These are phyloP conservation scores for Idaea biselata DNA, from an alignment of 2,888 invertebrate genomes.

Conservation along the genomic window DNA sequence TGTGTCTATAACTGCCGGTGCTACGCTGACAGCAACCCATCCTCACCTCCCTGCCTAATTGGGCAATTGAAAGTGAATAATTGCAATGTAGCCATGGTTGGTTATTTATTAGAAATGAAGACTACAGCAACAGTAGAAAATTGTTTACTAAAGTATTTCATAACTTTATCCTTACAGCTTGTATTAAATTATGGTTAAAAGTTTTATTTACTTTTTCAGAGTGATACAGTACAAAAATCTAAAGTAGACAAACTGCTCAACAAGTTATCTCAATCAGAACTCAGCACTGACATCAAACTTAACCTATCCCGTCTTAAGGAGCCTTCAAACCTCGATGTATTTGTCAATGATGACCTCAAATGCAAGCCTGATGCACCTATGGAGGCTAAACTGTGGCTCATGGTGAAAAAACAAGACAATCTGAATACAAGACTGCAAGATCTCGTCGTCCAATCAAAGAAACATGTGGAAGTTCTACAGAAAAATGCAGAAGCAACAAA, in stretches of 20 bases:
- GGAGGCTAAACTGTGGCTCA: constrained; percentile 61
- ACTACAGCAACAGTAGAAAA: neutral
- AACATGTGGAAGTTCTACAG: constrained; percentile 55
- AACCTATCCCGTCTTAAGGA: constrained; percentile 50
- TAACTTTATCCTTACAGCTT: too few species aligned
- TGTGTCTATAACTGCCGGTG: too few species aligned
- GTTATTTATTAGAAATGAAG: too few species aligned
- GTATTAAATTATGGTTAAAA: neutral
- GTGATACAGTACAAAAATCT: constrained; percentile 26
- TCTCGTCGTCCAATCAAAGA: constrained; percentile 54
- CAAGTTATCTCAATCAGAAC: constrained; percentile 53
- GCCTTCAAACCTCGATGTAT: constrained; percentile 52
- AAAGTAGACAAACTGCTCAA: constrained; percentile 53
- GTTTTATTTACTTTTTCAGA: constrained; percentile 18
- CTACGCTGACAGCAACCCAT: too few species aligned
- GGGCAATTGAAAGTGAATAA: too few species aligned
- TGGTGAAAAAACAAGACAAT: constrained; percentile 68
- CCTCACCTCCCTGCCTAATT: too few species aligned
- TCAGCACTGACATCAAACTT: constrained; percentile 55
- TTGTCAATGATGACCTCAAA: constrained; percentile 55
- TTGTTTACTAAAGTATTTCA: too few species aligned
- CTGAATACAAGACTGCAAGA: constrained; percentile 58
- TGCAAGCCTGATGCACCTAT: constrained; percentile 52
- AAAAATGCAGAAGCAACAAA: constrained; percentile 51
- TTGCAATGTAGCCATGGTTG: too few species aligned